These are phyloP conservation scores for Penaeus vannamei DNA, from an alignment of 1,140 invertebrate genomes.

Conservation along the genomic window DNA sequence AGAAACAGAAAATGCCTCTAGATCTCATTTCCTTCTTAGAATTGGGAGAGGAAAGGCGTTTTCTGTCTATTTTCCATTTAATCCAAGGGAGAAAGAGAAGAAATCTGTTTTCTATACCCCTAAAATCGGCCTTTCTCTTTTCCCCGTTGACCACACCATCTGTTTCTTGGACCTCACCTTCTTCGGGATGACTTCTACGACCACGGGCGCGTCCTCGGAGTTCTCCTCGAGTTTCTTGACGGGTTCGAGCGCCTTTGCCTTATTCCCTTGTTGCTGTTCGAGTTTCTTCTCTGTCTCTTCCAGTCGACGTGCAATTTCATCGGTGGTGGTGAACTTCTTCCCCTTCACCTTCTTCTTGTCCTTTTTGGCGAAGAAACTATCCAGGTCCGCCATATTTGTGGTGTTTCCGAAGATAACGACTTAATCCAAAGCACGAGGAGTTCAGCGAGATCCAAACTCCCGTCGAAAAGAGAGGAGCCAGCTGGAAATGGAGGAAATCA, in stretches of 20 bases:
- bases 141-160: too few species aligned
- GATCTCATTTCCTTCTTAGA: too few species aligned
- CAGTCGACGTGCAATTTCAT: slow-evolving; percentile 65
- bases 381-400: slow-evolving; percentile 61
- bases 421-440: not conserved
- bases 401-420: not conserved
- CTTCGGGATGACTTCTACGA: slow-evolving; percentile 23
- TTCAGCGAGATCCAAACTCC: slow-evolving; percentile 12
- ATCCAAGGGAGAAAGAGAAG: too few species aligned
- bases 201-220: slow-evolving; percentile 33
- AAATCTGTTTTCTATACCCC: too few species aligned
- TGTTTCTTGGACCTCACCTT: slow-evolving; percentile 31
- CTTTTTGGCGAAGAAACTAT: slow-evolving; percentile 66
- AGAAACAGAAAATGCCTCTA: too few species aligned
- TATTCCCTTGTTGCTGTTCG: slow-evolving; percentile 38
- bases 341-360: slow-evolving; percentile 68
- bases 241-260: slow-evolving; percentile 39
- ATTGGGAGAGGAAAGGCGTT: too few species aligned
- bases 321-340: slow-evolving; percentile 65
- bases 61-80: too few species aligned
- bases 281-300: slow-evolving; percentile 67
- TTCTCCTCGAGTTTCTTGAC: slow-evolving; percentile 48
- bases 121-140: too few species aligned
- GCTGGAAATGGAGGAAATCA: slow-evolving; percentile 46
- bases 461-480: not conserved